Evolutionary conservation across 1,140 invertebrate genomes (phyloP).

Genomic region (Onthophagus taurus): DNA sequence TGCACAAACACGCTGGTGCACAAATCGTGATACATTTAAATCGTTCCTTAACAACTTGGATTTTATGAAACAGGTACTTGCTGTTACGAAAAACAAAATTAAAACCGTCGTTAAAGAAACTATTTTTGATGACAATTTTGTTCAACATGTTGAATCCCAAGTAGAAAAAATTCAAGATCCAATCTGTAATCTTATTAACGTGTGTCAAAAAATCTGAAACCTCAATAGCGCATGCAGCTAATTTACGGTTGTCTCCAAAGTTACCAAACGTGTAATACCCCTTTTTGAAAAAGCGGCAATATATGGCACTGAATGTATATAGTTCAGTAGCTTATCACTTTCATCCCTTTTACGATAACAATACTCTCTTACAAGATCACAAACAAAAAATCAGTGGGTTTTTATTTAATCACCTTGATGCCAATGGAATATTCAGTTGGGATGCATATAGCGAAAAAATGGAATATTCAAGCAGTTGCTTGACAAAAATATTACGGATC

Average conservation of each 20-base stretch:
- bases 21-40: not conserved
- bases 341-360: not conserved
- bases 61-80: not conserved
- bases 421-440: not conserved
- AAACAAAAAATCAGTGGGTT: not conserved
- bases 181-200: too few species aligned
- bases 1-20: not conserved
- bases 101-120: not conserved
- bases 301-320: not conserved
- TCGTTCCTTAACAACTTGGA: conserved; percentile 1
- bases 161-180: not conserved
- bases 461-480: not conserved
- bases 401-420: not conserved
- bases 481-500: not conserved
- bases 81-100: not conserved
- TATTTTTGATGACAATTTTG: not conserved
- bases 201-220: too few species aligned
- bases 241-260: conserved; percentile 1
- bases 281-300: not conserved
- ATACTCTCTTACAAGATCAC: not conserved
- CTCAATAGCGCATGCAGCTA: not conserved
- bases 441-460: not conserved
- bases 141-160: not conserved
- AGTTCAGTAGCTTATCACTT: conserved; percentile 1
- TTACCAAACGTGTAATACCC: not conserved